Evolutionary conservation across 2,797 vertebrate species (phyloP), one percentile per base, ranked within the genome.

Genomic region (Mastacembelus armatus): DNA sequence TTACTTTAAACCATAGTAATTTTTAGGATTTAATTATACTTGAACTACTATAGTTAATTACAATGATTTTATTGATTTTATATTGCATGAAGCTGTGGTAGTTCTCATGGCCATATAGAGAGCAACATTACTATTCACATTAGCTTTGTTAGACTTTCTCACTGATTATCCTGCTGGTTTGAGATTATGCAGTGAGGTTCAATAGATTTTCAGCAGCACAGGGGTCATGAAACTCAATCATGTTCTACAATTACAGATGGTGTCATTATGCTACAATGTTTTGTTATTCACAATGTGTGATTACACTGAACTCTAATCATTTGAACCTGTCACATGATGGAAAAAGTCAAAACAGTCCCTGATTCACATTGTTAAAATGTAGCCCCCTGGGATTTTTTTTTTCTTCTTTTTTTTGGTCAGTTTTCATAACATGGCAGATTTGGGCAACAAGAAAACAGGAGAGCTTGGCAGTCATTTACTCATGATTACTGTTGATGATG

Each of bases 151-250:
- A 66, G 58, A 70, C 69, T 47, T 51, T 65, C 50, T 48, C 66
- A 87, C 74, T 83, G 85, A 87, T 80, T 82, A 51, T 84, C 54
- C 78, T 77, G 63, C 74, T 84, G 74, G 55, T 75, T 42, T 80
- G 77, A 77, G 73, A 83, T 80, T 71, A 81, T 50, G 9, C 62
- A 62, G 68, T 11, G 26, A 70, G 59, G 48, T 82, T 71, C 51
- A 10, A 85, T 71, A 66, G 81, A 81, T 82, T 83, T 86, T 43
- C 63, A 64, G 63, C 67, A 68, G 58, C 74, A 45, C 32, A 12
- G 45, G 39, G 69, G 67, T 78, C 77, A 72, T 59, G 48, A 74
- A 77, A 77, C 74, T 73, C 68, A 82, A 67, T 83, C 70, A 47
- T 6, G 21, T 64, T 75, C 72, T 74, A 65, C 73, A 77, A 74